phyloP scores from a whole-genome alignment of 2,888 invertebrate genomes.

The Scotopteryx bipunctaria region DNA sequence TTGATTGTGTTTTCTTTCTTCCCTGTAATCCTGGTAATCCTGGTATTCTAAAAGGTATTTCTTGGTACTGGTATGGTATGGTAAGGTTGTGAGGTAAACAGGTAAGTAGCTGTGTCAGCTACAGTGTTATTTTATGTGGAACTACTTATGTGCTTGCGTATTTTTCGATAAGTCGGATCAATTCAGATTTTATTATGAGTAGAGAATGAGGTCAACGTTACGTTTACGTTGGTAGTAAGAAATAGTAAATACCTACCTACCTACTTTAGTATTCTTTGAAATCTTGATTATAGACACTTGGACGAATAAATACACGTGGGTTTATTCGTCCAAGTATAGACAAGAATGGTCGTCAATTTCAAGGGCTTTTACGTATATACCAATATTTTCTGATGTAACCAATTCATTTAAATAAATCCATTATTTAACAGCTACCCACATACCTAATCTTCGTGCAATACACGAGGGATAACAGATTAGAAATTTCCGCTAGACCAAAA shows the following conservation, averaged over 20 bases:
- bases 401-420: constrained; percentile 45
- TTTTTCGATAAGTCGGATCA: constrained; percentile 21
- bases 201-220: background rate
- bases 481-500: constrained; percentile 67
- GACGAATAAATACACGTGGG: no score
- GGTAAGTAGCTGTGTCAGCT: no score
- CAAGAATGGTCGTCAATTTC: background rate
- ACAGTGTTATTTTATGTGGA: constrained; percentile 25
- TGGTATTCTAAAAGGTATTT: no score
- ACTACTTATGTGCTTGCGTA: constrained; percentile 18
- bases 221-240: no score
- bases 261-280: no score
- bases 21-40: no score
- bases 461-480: constrained; percentile 65
- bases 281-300: no score
- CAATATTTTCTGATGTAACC: constrained; percentile 10
- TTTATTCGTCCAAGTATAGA: background rate
- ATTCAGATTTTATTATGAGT: constrained; percentile 11
- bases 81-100: no score
- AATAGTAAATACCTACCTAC: no score
- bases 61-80: no score
- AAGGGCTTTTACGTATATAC: background rate
- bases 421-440: no score
- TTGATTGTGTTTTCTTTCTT: no score
- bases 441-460: constrained; percentile 49